phyloP scores from a whole-genome alignment of 2,113 vertebrate species.

The Amia ocellicauda region DNA sequence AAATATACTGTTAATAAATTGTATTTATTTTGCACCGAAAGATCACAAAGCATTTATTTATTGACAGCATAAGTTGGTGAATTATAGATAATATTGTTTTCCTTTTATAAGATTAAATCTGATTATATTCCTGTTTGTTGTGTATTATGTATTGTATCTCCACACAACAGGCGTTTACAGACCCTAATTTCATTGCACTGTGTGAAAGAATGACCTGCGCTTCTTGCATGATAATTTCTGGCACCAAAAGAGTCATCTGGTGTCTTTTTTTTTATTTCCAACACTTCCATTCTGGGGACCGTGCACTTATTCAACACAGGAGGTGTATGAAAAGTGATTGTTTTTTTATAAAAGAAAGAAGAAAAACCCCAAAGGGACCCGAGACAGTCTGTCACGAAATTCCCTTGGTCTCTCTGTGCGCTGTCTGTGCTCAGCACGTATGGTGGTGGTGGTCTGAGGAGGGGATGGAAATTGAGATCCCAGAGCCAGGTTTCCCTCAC shows the following conservation, averaged over 20 bases:
- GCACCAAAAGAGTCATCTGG: slow-evolving; percentile 1
- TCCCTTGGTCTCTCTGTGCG: slow-evolving; percentile 44
- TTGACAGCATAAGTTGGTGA: no score
- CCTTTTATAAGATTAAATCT: no score
- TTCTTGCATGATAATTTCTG: slow-evolving; percentile 15
- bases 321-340: background rate
- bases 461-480: slow-evolving; percentile 34
- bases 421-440: slow-evolving; percentile 55
- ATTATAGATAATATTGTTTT: no score
- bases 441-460: slow-evolving; percentile 31
- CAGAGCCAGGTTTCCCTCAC: slow-evolving; percentile 46
- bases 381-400: slow-evolving; percentile 41
- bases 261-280: background rate
- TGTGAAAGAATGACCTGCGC: background rate
- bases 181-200: no score
- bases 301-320: no score
- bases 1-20: no score
- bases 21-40: no score
- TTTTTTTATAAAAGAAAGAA: slow-evolving; percentile 16
- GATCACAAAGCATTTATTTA: no score
- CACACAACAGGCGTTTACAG: no score
- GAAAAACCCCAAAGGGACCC: slow-evolving; percentile 14
- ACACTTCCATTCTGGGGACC: background rate
- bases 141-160: no score
- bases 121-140: no score